Evolutionary conservation across 2,888 invertebrate species (phyloP).

Genomic region (Dryadula phaetusa): DNA sequence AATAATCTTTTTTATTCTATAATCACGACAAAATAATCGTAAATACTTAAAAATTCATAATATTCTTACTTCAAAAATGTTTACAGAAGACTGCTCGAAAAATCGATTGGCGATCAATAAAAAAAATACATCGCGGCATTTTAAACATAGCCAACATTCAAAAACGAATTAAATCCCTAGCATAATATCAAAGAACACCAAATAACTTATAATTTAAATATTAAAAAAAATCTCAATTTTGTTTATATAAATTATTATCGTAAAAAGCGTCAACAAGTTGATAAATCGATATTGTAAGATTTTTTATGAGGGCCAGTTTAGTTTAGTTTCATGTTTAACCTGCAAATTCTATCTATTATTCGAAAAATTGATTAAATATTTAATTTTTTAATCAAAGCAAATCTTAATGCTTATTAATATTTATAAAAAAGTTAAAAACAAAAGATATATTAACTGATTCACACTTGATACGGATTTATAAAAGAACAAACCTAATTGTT

Average conservation of each 20-base stretch:
- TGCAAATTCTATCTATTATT: no score
- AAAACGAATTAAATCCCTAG: not conserved
- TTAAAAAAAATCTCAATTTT: conserved; percentile 14
- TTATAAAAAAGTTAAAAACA: no score
- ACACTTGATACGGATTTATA: no score
- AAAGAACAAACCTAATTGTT: conserved; percentile 12
- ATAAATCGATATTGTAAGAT: no score
- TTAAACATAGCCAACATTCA: not conserved
- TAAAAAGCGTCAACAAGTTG: no score
- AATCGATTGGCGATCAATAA: conserved; percentile 10
- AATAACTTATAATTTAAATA: conserved; percentile 11
- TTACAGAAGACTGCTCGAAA: conserved; percentile 24
- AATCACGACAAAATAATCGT: not conserved
- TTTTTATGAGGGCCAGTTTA: no score
- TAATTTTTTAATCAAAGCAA: no score
- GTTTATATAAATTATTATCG: not conserved
- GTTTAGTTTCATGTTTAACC: no score
- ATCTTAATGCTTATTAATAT: no score
- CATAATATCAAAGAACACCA: conserved; percentile 4
- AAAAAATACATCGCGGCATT: not conserved
- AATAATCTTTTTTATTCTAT: conserved; percentile 1
- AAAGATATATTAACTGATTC: no score
- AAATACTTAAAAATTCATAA: not conserved
- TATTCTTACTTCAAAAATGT: not conserved
- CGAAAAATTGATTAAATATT: no score